Conservation (phyloP, 2,797 vertebrate species). For the Chrosomus eos region DNA sequence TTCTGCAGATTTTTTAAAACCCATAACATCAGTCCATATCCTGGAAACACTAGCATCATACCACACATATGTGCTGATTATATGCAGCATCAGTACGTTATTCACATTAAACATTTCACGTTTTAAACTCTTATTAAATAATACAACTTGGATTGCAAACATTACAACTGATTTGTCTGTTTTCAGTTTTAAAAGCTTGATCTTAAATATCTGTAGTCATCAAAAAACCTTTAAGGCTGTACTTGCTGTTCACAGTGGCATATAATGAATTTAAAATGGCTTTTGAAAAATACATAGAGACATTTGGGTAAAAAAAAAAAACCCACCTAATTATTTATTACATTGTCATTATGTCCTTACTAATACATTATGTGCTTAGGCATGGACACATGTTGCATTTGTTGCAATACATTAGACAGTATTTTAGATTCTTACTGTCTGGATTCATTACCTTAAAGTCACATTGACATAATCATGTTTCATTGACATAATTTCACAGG, state of each 20-base stretch:
- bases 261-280: neutral
- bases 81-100: neutral
- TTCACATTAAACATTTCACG: neutral
- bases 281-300: neutral
- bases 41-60: neutral
- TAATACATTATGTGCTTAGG: conserved; percentile 64
- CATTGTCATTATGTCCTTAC: neutral
- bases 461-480: neutral
- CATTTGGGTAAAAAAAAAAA: neutral
- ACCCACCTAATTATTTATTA: neutral
- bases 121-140: neutral
- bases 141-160: neutral
- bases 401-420: conserved; percentile 69
- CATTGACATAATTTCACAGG: neutral
- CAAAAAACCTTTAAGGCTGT: neutral
- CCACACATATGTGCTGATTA: neutral
- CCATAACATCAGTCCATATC: neutral
- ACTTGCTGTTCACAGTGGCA: neutral
- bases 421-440: conserved; percentile 57
- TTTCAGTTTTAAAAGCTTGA: neutral
- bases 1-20: neutral
- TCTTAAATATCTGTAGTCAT: neutral
- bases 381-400: conserved; percentile 71
- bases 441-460: neutral
- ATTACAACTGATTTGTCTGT: neutral